Percentiles rank a stretch among this genome's conserved stretches.
Conservation (phyloP, 1,140 invertebrate genomes). For the Trigoniulus corallinus region DNA sequence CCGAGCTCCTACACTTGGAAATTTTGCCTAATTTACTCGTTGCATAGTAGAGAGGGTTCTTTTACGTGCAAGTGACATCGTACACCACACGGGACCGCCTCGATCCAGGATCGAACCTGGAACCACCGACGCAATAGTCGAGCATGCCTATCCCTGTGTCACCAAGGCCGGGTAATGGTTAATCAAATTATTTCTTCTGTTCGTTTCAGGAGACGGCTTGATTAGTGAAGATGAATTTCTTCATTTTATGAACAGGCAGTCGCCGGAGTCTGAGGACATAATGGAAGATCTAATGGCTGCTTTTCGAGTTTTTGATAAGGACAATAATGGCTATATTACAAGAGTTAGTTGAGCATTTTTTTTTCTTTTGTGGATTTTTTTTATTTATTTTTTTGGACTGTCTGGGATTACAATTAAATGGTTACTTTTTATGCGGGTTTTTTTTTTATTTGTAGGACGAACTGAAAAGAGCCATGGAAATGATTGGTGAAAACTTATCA, state of each 20-base stretch:
- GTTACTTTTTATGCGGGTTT: background rate
- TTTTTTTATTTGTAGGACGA: slow-evolving; percentile 35
- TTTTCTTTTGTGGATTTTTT: slow-evolving; percentile 1
- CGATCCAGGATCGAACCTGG: too few relatives aligned
- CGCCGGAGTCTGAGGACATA: slow-evolving; percentile 13
- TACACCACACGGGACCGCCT: too few relatives aligned
- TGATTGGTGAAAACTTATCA: slow-evolving; percentile 54
- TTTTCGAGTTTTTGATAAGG: slow-evolving; percentile 58
- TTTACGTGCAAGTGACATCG: too few relatives aligned
- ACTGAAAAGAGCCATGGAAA: slow-evolving; percentile 50
- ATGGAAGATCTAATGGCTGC: slow-evolving; percentile 48
- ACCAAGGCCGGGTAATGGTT: too few relatives aligned
- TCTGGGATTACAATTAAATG: background rate
- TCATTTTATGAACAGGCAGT: slow-evolving; percentile 14
- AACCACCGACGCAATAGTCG: too few relatives aligned
- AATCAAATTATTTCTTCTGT: background rate
- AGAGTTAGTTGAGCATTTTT: too few relatives aligned
- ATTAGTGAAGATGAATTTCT: slow-evolving; percentile 19
- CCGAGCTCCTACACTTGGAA: too few relatives aligned
- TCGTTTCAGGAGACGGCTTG: slow-evolving; percentile 12
- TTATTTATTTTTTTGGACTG: background rate
- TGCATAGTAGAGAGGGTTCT: too few relatives aligned
- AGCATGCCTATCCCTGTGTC: too few relatives aligned
- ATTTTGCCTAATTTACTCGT: too few relatives aligned
- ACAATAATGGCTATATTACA: slow-evolving; percentile 57